A percentile compares a stretch with the other conserved stretches of the same genome.
phyloP scores from a whole-genome alignment of 2,888 invertebrate genomes.

The Bembecia ichneumoniformis region DNA sequence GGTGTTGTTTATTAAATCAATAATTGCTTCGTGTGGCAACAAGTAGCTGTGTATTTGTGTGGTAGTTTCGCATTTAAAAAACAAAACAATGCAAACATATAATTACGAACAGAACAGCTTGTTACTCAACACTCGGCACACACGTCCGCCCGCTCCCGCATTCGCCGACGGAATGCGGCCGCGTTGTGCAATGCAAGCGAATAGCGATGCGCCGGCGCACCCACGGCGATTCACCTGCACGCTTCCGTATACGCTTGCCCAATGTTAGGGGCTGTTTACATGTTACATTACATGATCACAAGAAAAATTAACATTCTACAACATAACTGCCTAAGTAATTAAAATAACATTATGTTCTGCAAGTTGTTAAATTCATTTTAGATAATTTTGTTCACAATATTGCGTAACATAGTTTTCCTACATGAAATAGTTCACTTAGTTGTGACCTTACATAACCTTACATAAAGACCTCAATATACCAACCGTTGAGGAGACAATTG shows the following conservation, averaged over 20 bases:
- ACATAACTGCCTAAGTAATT: too few species aligned
- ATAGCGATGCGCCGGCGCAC: slow-evolving; percentile 33
- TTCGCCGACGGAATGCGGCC: slow-evolving; percentile 44
- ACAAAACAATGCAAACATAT: neutral
- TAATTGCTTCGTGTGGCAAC: too few species aligned
- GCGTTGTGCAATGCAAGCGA: slow-evolving; percentile 44
- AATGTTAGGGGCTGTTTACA: slow-evolving; percentile 18
- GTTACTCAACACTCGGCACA: neutral
- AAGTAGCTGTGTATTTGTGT: too few species aligned
- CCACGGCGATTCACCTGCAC: slow-evolving; percentile 41
- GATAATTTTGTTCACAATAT: too few species aligned
- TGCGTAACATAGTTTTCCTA: too few species aligned
- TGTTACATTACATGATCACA: neutral
- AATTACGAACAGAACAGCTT: neutral
- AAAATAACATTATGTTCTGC: too few species aligned
- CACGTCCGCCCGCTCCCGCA: slow-evolving; percentile 26
- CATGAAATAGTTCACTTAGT: too few species aligned
- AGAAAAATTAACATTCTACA: slow-evolving; percentile 3
- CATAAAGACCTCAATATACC: too few species aligned
- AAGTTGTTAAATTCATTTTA: too few species aligned
- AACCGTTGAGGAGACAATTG: too few species aligned
- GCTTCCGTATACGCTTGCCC: slow-evolving; percentile 31
- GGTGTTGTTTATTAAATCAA: too few species aligned
- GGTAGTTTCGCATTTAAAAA: neutral
- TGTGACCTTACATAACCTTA: too few species aligned